Conservation (phyloP, 2,888 invertebrate species). For the Metacarcinus magister region DNA sequence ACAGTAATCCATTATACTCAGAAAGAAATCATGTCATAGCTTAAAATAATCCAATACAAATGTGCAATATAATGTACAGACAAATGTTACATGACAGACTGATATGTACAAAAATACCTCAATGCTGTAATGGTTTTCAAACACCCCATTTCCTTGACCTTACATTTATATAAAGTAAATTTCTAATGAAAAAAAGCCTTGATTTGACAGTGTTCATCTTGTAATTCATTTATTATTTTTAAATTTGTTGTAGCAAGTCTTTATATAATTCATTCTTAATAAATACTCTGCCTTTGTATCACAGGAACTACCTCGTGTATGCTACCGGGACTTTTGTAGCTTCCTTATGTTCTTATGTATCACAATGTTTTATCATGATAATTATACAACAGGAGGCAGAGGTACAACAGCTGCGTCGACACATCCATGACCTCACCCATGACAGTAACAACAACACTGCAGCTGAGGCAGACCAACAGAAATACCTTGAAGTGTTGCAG, state of each 20-base stretch:
- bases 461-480: constrained; percentile 69
- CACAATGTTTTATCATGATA: background rate
- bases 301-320: no score
- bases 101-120: no score
- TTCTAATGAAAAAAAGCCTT: no score
- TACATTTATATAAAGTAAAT: background rate
- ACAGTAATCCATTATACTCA: background rate
- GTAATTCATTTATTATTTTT: background rate
- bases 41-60: no score
- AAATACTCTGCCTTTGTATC: background rate
- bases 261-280: background rate
- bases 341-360: no score
- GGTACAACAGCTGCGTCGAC: constrained; percentile 67
- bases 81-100: no score
- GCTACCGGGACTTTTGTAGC: no score
- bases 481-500: constrained; percentile 67
- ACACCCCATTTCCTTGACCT: background rate
- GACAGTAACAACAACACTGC: constrained; percentile 77
- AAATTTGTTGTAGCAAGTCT: background rate
- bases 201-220: background rate
- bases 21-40: background rate
- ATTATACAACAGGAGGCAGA: constrained; percentile 61
- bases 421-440: constrained; percentile 76
- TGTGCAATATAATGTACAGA: no score
- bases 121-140: background rate